A percentile compares a stretch with the other conserved stretches of the same genome.
phyloP scores from a whole-genome alignment of 1,140 invertebrate species.

The Elysia chlorotica region DNA sequence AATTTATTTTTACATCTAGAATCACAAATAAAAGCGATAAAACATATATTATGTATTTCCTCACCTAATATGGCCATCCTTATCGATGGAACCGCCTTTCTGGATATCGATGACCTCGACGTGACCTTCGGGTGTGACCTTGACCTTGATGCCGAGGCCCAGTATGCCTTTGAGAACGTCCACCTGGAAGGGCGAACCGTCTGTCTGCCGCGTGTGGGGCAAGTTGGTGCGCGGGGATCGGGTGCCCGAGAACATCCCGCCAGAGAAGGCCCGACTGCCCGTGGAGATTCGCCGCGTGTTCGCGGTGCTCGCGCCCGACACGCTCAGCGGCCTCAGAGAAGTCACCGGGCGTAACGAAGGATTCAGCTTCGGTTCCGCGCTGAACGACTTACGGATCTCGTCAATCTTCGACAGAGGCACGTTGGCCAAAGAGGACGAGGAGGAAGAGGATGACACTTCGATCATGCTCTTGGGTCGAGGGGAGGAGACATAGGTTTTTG shows the following conservation, averaged over 20 bases:
- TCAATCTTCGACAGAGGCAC: neutral
- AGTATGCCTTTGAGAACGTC: slow-evolving; percentile 50
- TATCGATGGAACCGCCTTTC: slow-evolving; percentile 41
- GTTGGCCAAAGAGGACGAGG: too few species aligned
- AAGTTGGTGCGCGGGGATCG: slow-evolving; percentile 14
- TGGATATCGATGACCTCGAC: slow-evolving; percentile 44
- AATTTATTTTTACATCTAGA: too few species aligned
- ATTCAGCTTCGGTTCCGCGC: neutral
- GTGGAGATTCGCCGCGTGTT: too few species aligned
- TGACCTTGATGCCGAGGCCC: slow-evolving; percentile 48
- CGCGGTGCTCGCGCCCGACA: too few species aligned
- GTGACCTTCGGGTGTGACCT: slow-evolving; percentile 34
- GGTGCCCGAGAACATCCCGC: neutral
- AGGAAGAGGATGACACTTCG: neutral
- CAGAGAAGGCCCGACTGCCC: neutral
- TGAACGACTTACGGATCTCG: neutral
- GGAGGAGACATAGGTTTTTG: too few species aligned
- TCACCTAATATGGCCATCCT: slow-evolving; percentile 48
- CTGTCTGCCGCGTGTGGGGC: slow-evolving; percentile 29
- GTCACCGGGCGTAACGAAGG: neutral
- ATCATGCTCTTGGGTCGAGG: slow-evolving; percentile 13
- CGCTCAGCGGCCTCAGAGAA: slow-evolving; percentile 2
- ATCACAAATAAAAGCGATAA: too few species aligned
- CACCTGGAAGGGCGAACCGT: slow-evolving; percentile 43
- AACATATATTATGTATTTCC: too few species aligned